These are phyloP conservation scores for Monomorium pharaonis DNA, from an alignment of 1,140 invertebrate genomes.

Conservation along the genomic window DNA sequence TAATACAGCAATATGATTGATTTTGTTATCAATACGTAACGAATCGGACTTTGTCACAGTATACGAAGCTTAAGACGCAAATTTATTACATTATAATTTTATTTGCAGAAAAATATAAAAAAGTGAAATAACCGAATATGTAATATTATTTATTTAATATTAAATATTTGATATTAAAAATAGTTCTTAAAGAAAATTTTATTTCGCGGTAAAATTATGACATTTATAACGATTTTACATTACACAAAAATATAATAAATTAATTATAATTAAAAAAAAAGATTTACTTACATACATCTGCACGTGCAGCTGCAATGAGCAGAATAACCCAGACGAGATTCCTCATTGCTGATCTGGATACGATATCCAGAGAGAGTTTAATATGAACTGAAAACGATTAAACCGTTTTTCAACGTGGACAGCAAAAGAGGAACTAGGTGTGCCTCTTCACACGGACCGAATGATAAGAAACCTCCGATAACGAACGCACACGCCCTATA, in stretches of 20 bases:
- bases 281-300: constrained; percentile 38
- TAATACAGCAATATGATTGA: neutral
- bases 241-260: neutral
- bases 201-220: neutral
- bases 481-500: constrained; percentile 40
- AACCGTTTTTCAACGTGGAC: neutral
- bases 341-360: constrained; percentile 24
- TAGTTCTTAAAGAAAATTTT: neutral
- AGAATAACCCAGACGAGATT: constrained; percentile 31
- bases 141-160: neutral
- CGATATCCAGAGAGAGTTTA: constrained; percentile 34
- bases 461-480: constrained; percentile 54
- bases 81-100: neutral
- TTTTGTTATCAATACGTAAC: constrained; percentile 10
- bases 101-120: neutral
- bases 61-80: neutral
- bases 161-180: neutral
- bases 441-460: constrained; percentile 28
- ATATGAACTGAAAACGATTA: constrained; percentile 28
- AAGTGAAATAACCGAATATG: neutral
- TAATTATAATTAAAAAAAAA: neutral
- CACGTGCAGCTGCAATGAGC: constrained; percentile 20
- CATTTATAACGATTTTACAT: neutral
- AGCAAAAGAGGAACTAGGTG: constrained; percentile 53
- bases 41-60: constrained; percentile 13